Evolutionary conservation across 2,888 invertebrate genomes (phyloP), one percentile per base, ranked within the genome.

Genomic region (Drosophila cracens): DNA sequence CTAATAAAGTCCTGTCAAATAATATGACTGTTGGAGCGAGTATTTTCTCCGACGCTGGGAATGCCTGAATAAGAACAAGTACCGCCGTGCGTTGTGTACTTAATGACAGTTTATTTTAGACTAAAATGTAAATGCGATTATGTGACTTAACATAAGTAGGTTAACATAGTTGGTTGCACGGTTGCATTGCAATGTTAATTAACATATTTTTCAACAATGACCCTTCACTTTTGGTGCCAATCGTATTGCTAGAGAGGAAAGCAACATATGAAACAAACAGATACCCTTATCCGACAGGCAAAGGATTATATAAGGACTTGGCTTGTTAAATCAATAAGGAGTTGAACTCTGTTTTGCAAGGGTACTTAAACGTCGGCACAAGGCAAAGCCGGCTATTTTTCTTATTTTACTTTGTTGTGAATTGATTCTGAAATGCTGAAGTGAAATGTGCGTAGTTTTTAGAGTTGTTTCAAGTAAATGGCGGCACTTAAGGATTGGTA

Each of bases 221-320:
- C 70, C 70, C 56, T 79, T 74, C 70, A 74, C 77, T 74, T 74
- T 67, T 60, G 25, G 38, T 62, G 66, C 33, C 67, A 51, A 53
- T 48, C 59, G n/a, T 43, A 66, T 61, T 64, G n/a, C 34, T 43
- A 46, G 54, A 60, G 31, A 62, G 13, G 27, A 10, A 34, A 36
- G 7, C 25, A 52, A 62, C 48, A 52, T 72, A 70, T 76, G 59
- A 8, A 25, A 1, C 18, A 34, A 54, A 5, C 48, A 18, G 1
- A n/a, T 27, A 27, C 18, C 18, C 27, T 21, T 13, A 25, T 21
- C 16, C 16, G 46, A 4, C 46, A 8, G 43, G 1, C 21, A 13
- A 11, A 13, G 11, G 2, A 43, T 25, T 25, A 46, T 8, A 46
- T 46, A 8, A 16, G 16, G 21, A 38, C 18, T 18, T 2, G 18